Conservation (phyloP, 2,797 vertebrate genomes). For the Rhinatrema bivittatum region DNA sequence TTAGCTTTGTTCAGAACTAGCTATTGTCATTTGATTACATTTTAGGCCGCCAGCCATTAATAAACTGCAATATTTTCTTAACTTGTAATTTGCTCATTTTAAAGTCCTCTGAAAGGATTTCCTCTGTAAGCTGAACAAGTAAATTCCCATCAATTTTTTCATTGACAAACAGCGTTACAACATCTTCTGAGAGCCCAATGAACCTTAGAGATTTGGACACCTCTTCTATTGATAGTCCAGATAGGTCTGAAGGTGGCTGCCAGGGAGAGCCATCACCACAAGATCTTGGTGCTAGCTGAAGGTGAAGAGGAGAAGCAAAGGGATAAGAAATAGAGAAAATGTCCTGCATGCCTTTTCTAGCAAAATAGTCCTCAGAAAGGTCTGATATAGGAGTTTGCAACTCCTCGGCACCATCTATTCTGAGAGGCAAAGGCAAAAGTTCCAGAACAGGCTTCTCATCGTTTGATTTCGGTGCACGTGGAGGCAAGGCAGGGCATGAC, state of each 20-base stretch:
- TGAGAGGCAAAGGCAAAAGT: slow-evolving; percentile 41
- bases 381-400: slow-evolving; percentile 41
- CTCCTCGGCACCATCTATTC: slow-evolving; percentile 59
- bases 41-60: slow-evolving; percentile 94
- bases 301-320: slow-evolving; percentile 56
- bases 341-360: slow-evolving; percentile 59
- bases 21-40: slow-evolving; percentile 54
- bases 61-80: slow-evolving; percentile 97
- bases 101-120: slow-evolving; percentile 94
- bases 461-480: slow-evolving; percentile 71
- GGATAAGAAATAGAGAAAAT: slow-evolving; percentile 57
- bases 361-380: slow-evolving; percentile 53
- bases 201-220: slow-evolving; percentile 89
- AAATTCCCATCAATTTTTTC: slow-evolving; percentile 97
- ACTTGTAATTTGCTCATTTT: slow-evolving; percentile 94
- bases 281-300: slow-evolving; percentile 58
- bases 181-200: slow-evolving; percentile 86
- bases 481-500: slow-evolving; percentile 87
- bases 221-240: slow-evolving; percentile 86
- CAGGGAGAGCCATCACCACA: slow-evolving; percentile 71
- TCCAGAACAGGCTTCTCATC: slow-evolving; percentile 56
- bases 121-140: slow-evolving; percentile 90
- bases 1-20: slow-evolving; percentile 22
- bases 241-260: slow-evolving; percentile 80
- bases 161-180: slow-evolving; percentile 76